A percentile compares a stretch with the other conserved stretches of the same genome.
These are phyloP conservation scores for Eupithecia vulgata DNA, from an alignment of 2,888 invertebrate species.

Conservation along the genomic window DNA sequence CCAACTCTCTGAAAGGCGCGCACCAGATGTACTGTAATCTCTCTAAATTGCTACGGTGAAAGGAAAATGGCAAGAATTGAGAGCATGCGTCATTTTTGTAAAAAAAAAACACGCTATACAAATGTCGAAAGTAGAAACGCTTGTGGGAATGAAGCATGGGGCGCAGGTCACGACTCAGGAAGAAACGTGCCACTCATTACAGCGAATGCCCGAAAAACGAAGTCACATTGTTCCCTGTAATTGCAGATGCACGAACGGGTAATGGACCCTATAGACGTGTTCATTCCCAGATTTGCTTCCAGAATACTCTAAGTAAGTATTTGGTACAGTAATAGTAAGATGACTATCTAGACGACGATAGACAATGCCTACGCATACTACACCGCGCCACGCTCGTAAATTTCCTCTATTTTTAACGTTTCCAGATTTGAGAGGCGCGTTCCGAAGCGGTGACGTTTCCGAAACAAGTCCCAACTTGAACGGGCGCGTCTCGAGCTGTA, in stretches of 20 bases:
- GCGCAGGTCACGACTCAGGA: slow-evolving; percentile 60
- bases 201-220: slow-evolving; percentile 50
- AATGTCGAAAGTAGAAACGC: slow-evolving; percentile 53
- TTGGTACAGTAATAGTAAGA: slow-evolving; percentile 2
- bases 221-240: slow-evolving; percentile 54
- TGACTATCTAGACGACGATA: slow-evolving; percentile 3
- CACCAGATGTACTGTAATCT: slow-evolving; percentile 49
- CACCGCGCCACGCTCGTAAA: slow-evolving; percentile 42
- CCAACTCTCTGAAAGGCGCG: slow-evolving; percentile 30
- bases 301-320: neutral
- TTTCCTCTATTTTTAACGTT: slow-evolving; percentile 16
- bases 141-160: slow-evolving; percentile 60
- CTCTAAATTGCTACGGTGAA: slow-evolving; percentile 49
- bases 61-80: slow-evolving; percentile 49
- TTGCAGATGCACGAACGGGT: slow-evolving; percentile 48
- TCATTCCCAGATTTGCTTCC: slow-evolving; percentile 4
- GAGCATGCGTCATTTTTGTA: slow-evolving; percentile 50
- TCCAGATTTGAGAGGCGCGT: slow-evolving; percentile 23
- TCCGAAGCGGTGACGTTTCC: slow-evolving; percentile 35
- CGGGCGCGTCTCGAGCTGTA: slow-evolving; percentile 47
- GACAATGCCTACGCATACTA: slow-evolving; percentile 49
- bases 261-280: slow-evolving; percentile 32
- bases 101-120: slow-evolving; percentile 51
- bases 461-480: slow-evolving; percentile 74
- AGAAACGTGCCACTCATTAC: slow-evolving; percentile 64